These are phyloP conservation scores for Temnothorax nylanderi DNA, from an alignment of 1,140 invertebrate species.

Conservation along the genomic window DNA sequence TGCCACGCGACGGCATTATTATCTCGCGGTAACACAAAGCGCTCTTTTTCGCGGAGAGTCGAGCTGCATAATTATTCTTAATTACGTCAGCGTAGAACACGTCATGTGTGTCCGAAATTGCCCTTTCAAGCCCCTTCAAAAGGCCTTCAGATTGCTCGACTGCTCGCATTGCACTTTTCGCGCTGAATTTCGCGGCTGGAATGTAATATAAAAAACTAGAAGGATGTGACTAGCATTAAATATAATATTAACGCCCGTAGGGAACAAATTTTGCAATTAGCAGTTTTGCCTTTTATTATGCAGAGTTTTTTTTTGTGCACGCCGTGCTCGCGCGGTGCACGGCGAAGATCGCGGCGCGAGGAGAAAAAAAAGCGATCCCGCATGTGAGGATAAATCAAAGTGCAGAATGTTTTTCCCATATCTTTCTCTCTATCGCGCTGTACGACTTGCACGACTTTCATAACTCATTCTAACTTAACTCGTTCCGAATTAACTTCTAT, in stretches of 20 bases:
- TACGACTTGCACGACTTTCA: background rate
- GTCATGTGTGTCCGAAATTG: constrained; percentile 30
- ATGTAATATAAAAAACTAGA: constrained; percentile 30
- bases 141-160: background rate
- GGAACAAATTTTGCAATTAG: constrained; percentile 10
- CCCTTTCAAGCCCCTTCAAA: constrained; percentile 30
- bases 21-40: constrained; percentile 53
- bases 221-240: background rate
- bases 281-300: background rate
- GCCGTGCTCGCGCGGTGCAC: background rate
- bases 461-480: constrained; percentile 14
- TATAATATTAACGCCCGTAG: background rate
- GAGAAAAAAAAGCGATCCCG: background rate
- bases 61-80: constrained; percentile 52
- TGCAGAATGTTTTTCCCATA: background rate
- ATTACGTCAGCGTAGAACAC: constrained; percentile 16
- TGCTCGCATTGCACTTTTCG: constrained; percentile 25
- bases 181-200: constrained; percentile 2
- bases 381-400: background rate
- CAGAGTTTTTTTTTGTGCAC: background rate
- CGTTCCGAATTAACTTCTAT: constrained; percentile 10
- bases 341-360: background rate
- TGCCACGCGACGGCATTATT: constrained; percentile 30
- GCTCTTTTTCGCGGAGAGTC: background rate
- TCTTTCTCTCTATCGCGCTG: no score